Base-by-base conservation (phyloP, 2,888 invertebrate genomes). In the Drosophila fulvimacula region DNA sequence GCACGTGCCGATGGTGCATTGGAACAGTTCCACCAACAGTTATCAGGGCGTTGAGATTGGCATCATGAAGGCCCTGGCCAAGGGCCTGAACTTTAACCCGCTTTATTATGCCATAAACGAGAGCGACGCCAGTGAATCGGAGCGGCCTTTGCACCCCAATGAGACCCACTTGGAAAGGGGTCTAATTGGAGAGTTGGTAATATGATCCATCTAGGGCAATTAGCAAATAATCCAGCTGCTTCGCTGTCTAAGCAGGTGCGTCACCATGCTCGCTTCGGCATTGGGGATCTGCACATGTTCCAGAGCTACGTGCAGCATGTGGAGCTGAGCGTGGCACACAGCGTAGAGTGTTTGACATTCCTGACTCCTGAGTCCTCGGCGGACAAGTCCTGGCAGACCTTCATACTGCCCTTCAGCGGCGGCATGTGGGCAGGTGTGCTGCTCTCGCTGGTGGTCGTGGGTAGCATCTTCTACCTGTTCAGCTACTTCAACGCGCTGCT, bases 311-410 rank as follows among this genome's bases (percentile, higher is more conserved):
- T 95, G 51, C 94, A 94, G 52, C 91, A 95, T 48, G 94, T 96
- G 81, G 97, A 97, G 90, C 92, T 97, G 41, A 96, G 95, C 58
- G 93, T 94, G 51, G 96, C 97, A 0, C 97, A 97, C 73, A 96
- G 95, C n/a, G 95, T 96, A 0, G 96, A 97, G 89, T 97, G 97
- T 86, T 93, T 97, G 82, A 97, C 97, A 0, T 97, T 97, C 88
- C 91, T 97, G 19, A 97, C 97, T 0, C 97, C 97, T 0, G 97
- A 97, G 92, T 95, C 96, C 0, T 93, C 96, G 19, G 95, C 94
- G 2, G 96, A 97, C 89, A 96, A 96, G 83, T 96, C 97, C 1
- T 97, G 97, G 97, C 96, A 95, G 91, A 96, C 97, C 0, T 93
- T 97, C 9, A 95, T 97, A 83, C 92, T 96, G 76, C 97, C 97